phyloP scores from a whole-genome alignment of 2,797 vertebrate species.

The Sebastes nivosus region DNA sequence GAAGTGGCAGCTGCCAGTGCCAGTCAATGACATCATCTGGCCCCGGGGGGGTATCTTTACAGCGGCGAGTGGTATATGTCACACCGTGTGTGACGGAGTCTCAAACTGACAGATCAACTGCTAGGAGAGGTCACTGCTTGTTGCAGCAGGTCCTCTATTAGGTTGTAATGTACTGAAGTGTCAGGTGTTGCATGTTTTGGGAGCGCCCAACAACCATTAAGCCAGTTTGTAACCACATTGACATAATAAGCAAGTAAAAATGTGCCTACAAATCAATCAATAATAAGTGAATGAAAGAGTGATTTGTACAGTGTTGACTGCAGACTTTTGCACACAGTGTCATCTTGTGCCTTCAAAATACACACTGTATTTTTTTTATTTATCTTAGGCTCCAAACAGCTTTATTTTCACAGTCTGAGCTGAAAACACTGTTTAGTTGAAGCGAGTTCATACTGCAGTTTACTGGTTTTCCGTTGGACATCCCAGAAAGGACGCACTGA shows the following conservation, averaged over 20 bases:
- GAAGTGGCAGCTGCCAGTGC: conserved; percentile 66
- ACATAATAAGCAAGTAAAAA: neutral
- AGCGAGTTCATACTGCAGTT: neutral
- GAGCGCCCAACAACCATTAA: neutral
- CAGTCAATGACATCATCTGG: conserved; percentile 73
- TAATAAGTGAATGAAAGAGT: neutral
- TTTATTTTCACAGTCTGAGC: neutral
- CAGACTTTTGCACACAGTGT: neutral
- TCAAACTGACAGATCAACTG: conserved; percentile 34
- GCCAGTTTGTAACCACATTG: neutral
- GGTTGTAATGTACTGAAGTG: neutral
- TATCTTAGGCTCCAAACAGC: too few species aligned
- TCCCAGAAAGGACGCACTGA: conserved; percentile 32
- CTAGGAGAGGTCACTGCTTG: conserved; percentile 8
- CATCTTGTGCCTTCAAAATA: neutral
- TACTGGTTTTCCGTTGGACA: conserved; percentile 27
- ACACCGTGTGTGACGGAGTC: conserved; percentile 29
- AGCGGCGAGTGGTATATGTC: conserved; percentile 31
- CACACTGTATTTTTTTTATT: neutral
- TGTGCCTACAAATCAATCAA: neutral
- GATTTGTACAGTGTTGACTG: neutral
- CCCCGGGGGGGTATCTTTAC: conserved; percentile 38
- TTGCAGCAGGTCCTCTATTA: conserved; percentile 14
- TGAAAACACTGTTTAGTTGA: neutral
- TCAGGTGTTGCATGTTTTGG: neutral